Evolutionary conservation across 2,888 invertebrate species (phyloP), one percentile per base, ranked within the genome.

Genomic region (Bhutanitis thaidina): DNA sequence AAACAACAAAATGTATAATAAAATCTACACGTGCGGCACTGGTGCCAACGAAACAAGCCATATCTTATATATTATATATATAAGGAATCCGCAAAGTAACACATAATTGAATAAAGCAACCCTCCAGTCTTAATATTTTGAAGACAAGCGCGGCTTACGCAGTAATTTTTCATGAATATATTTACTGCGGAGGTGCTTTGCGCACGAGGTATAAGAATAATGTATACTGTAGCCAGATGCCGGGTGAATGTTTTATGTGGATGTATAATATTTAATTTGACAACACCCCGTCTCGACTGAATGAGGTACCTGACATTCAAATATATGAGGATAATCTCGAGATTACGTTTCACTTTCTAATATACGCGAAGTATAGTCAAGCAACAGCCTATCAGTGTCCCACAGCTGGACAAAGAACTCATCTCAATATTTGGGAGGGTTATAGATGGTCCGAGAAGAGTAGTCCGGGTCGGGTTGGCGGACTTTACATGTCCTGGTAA

Each of bases 151-250:
- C 32, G 43, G 37, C 43, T 43, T 29, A 43, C 37, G 37, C 30
- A 38, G 49, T 43, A 49, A 49, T 49, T 49, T 49, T 43, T 49
- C 49, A 49, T 49, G 49, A 49, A 49, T 49, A 49, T 43, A 49
- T 49, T 49, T 49, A 49, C 49, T 49, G 37, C 36, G 49, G 37
- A 16, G 48, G 14, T 40, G 14, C 40, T 40, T 40, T 16, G 29
- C 34, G 12, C 34, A 36, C 20, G 44, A 15, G 27, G 35, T 29
- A 43, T 49, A 35, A 49, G 49, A 43, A 49, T 49, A 49, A 49
- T 49, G 25, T 49, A 49, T 43, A 25, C 49, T 25, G 20, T 30
- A 49, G 43, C 30, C 43, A 37, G 43, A 49, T 49, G 43, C 43
- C 37, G 32, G 12, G 43, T 38, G 43, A 49, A 37, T 49, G 43